phyloP scores from a whole-genome alignment of 2,113 vertebrate species.

The Pseudopodoces humilis region DNA sequence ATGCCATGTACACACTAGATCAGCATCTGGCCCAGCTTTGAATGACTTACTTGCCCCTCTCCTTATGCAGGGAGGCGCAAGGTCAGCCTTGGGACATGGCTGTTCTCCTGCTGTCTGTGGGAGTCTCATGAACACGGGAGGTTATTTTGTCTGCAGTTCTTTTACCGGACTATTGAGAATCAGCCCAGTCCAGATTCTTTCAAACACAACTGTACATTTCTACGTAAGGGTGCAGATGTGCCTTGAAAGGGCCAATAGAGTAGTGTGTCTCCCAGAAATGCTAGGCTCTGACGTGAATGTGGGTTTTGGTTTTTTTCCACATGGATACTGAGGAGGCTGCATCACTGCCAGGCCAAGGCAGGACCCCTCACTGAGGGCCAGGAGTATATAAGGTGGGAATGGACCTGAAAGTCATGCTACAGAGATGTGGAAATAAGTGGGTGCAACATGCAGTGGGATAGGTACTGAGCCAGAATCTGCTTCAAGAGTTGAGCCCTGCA shows the following conservation, averaged over 20 bases:
- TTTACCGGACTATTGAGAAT: background rate
- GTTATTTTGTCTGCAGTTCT: background rate
- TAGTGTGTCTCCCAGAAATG: background rate
- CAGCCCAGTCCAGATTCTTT: background rate
- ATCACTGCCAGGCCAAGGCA: background rate
- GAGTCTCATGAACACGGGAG: background rate
- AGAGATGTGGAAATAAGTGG: background rate
- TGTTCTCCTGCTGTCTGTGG: background rate
- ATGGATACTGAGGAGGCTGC: background rate
- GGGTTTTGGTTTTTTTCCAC: background rate
- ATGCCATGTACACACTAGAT: background rate
- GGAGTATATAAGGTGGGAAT: background rate
- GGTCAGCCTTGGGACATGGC: fast-evolving
- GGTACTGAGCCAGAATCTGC: background rate
- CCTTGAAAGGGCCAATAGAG: background rate
- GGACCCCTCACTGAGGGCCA: background rate
- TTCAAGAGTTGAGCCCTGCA: background rate
- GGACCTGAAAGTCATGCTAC: background rate
- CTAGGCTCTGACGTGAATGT: no score
- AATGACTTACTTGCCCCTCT: background rate
- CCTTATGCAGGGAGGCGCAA: background rate
- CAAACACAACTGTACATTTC: background rate
- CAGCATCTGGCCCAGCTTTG: background rate
- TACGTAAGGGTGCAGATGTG: background rate
- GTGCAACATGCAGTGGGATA: background rate